Percentiles rank a stretch among this genome's conserved stretches.
These are phyloP conservation scores for Eriosoma lanigerum DNA, from an alignment of 1,140 invertebrate species.

Conservation along the genomic window DNA sequence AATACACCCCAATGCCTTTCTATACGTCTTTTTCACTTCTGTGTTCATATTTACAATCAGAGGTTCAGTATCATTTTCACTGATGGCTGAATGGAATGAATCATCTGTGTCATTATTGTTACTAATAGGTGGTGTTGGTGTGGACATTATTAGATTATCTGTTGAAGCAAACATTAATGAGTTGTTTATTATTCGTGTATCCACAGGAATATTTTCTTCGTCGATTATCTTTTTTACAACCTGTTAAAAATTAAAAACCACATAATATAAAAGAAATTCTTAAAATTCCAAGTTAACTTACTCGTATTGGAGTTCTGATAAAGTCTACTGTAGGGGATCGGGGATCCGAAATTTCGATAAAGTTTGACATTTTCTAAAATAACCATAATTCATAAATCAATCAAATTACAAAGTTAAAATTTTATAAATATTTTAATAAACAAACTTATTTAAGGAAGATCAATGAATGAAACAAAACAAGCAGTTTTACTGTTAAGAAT, in stretches of 20 bases:
- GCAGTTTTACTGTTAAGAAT: too few species aligned
- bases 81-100: conserved; percentile 35
- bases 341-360: conserved; percentile 20
- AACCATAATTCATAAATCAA: neutral
- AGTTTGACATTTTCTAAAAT: conserved; percentile 12
- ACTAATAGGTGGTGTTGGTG: neutral
- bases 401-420: too few species aligned
- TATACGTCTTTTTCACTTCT: neutral
- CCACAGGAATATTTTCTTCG: conserved; percentile 41
- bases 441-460: too few species aligned
- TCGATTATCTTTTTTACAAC: conserved; percentile 18
- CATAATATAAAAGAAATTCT: too few species aligned
- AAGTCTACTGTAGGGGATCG: conserved; percentile 17
- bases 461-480: too few species aligned
- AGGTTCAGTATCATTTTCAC: conserved; percentile 25
- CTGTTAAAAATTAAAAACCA: neutral
- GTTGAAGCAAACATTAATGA: neutral
- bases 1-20: conserved; percentile 23
- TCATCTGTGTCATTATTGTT: conserved; percentile 11
- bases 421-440: too few species aligned
- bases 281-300: neutral
- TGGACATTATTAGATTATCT: neutral
- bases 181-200: neutral
- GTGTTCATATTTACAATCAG: neutral
- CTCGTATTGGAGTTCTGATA: conserved; percentile 41